Evolutionary conservation across 2,797 vertebrate genomes (phyloP), one percentile per base, ranked within the genome.

Genomic region (Trematomus bernacchii): DNA sequence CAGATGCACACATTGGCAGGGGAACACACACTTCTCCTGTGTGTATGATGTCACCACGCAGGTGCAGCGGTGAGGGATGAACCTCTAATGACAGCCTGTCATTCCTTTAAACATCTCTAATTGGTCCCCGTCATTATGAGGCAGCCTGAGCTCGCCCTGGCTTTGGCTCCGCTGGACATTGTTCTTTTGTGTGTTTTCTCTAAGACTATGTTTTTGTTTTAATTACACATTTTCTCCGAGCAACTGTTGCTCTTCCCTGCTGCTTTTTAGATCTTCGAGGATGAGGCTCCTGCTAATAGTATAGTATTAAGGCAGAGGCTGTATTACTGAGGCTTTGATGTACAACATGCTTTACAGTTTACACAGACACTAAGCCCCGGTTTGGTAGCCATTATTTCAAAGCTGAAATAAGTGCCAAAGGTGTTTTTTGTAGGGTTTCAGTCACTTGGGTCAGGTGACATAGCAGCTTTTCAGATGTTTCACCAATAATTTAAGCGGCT

Each of bases 71-170:
- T 7, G 55, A 75, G 61, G 64, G 76, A 76, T 87, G 79, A 87
- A 84, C 77, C 66, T 46, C 67, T 91, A 90, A 93, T 89, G 68
- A 87, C 48, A 2, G 67, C 87, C 89, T 92, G 91, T 81, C 89
- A 77, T 37, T 57, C 68, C 59, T 73, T 83, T 84, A 80, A 81
- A 85, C 66, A 79, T 77, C 79, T 75, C 55, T 85, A 88, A 93
- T 89, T 90, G 87, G 65, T 48, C 75, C 46, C 10, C 11, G 44
- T 80, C 78, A 78, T 83, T 71, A 81, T 3, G 71, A 62, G 71
- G 72, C 78, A 43, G 83, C 74, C 62, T 73, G 30, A 55, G 60
- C 68, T 77, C 33, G 15, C 46, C 48, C 61, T 0, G 19, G 66
- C 66, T 79, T 77, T 80, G 87, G 81, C 81, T 71, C 58, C 70